These are phyloP conservation scores for Albula glossodonta DNA, from an alignment of 2,113 vertebrate species.

Conservation along the genomic window DNA sequence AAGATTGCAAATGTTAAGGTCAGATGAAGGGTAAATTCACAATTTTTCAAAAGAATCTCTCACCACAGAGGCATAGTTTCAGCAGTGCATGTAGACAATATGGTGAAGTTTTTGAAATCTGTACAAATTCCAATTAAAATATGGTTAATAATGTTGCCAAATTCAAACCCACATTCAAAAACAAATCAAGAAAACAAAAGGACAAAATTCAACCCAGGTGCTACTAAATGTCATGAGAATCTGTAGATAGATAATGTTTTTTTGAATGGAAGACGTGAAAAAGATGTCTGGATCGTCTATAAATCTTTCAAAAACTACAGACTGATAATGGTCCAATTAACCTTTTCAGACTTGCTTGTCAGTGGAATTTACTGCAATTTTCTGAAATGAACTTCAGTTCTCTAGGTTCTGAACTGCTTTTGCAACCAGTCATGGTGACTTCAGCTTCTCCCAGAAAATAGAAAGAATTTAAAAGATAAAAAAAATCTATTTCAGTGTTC, in stretches of 20 bases:
- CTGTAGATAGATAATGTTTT: neutral
- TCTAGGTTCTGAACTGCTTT: conserved; percentile 37
- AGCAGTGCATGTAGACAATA: neutral
- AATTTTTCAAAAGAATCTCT: conserved; percentile 45
- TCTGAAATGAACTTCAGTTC: conserved; percentile 62
- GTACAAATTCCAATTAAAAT: conserved; percentile 20
- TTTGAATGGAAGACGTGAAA: neutral
- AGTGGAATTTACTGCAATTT: conserved; percentile 62
- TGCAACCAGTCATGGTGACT: conserved; percentile 37
- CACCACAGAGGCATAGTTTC: conserved; percentile 7
- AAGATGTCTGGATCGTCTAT: conserved; percentile 58
- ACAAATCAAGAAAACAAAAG: conserved; percentile 19
- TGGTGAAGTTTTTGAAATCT: neutral
- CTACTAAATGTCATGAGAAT: neutral
- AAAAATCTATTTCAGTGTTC: conserved; percentile 54
- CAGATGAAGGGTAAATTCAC: conserved; percentile 51
- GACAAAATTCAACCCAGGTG: neutral
- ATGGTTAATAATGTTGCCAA: neutral
- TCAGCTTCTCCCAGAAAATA: neutral
- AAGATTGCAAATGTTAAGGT: conserved; percentile 53
- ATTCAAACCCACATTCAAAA: neutral
- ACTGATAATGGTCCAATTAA: conserved; percentile 78
- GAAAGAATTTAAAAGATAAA: conserved; percentile 26
- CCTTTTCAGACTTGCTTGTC: conserved; percentile 75
- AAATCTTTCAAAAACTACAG: conserved; percentile 77